Evolutionary conservation across 2,797 vertebrate species (phyloP).

Genomic region (Phaenicophaeus curvirostris): DNA sequence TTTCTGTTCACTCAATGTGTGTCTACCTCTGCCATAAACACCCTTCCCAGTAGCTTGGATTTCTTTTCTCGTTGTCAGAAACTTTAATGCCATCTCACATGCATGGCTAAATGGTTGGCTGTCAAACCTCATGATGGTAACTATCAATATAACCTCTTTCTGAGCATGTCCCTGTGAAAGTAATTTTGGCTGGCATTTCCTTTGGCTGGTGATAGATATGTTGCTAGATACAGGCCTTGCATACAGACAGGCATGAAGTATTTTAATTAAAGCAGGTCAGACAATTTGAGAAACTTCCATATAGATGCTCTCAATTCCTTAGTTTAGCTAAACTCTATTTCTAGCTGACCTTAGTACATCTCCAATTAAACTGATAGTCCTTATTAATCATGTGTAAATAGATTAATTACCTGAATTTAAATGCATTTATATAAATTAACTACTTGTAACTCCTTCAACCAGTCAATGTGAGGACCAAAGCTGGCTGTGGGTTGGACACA

Average conservation of each 20-base stretch:
- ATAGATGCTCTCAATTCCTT: neutral
- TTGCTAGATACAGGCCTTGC: neutral
- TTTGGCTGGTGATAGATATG: neutral
- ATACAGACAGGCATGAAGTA: neutral
- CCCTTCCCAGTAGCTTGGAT: neutral
- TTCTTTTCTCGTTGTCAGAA: neutral
- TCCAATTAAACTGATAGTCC: neutral
- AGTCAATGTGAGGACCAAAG: neutral
- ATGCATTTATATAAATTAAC: neutral
- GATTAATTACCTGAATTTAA: neutral
- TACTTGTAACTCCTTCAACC: neutral
- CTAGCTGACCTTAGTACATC: neutral
- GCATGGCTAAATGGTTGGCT: neutral
- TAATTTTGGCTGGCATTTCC: neutral
- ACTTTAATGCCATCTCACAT: accelerated
- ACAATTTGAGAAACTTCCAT: neutral
- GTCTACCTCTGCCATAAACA: neutral
- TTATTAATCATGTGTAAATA: neutral
- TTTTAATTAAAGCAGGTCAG: neutral
- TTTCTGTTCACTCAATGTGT: neutral
- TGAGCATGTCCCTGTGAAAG: neutral
- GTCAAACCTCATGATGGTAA: neutral
- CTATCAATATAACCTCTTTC: neutral
- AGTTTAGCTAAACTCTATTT: neutral
- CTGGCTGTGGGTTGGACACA: accelerated